Conservation (phyloP, 2,113 vertebrate species). For the Menura novaehollandiae region DNA sequence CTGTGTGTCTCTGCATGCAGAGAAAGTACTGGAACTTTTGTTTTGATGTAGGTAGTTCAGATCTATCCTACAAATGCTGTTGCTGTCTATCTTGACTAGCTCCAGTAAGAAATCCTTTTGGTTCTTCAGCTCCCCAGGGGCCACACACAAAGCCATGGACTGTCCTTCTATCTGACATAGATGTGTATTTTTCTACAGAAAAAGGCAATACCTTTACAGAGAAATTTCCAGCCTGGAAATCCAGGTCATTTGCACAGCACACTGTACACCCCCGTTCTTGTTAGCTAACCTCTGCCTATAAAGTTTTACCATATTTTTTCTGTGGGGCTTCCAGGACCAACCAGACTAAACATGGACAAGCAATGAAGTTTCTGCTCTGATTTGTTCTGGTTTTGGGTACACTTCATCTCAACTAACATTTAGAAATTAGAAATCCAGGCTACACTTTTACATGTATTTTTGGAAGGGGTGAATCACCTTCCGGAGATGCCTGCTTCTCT, state of each 20-base stretch:
- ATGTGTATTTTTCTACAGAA: neutral
- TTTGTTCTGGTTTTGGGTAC: slow-evolving; percentile 18
- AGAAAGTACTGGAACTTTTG: neutral
- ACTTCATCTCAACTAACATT: neutral
- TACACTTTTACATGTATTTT: neutral
- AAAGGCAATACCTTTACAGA: neutral
- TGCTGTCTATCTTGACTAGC: neutral
- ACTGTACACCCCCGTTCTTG: neutral
- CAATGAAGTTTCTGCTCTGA: neutral
- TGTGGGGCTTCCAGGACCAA: slow-evolving; percentile 23
- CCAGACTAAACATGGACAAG: slow-evolving; percentile 45
- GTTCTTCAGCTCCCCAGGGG: neutral
- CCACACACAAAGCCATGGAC: neutral
- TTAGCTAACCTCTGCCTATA: slow-evolving; percentile 16
- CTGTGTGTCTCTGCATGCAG: neutral
- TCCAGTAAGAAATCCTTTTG: neutral
- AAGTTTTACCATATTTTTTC: slow-evolving; percentile 37
- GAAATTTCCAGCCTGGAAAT: slow-evolving; percentile 5
- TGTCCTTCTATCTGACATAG: neutral
- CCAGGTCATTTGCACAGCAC: neutral
- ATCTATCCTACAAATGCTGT: neutral
- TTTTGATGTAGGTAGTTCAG: neutral
- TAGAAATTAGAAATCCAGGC: slow-evolving; percentile 7
- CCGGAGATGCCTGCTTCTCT: slow-evolving; percentile 20
- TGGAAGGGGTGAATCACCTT: slow-evolving; percentile 54